A percentile compares a stretch with the other conserved stretches of the same genome.
Evolutionary conservation across 2,797 vertebrate species (phyloP).

Genomic region (Capromys pilorides): DNA sequence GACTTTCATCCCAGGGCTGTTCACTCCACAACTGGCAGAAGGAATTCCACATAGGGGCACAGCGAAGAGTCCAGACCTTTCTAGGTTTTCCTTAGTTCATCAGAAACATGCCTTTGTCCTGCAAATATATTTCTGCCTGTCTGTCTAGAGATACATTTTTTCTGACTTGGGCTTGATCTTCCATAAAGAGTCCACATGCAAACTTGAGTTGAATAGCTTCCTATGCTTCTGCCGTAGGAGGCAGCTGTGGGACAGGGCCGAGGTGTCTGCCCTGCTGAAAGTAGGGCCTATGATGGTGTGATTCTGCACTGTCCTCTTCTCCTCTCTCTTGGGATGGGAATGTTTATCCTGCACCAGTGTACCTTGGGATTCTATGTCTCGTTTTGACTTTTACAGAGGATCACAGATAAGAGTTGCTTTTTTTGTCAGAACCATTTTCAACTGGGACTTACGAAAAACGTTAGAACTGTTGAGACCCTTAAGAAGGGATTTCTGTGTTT

Average conservation of each 20-base stretch:
- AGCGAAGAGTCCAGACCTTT: not conserved
- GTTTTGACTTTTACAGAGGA: not conserved
- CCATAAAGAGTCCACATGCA: not conserved
- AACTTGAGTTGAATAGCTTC: not conserved
- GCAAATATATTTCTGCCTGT: too few relatives aligned
- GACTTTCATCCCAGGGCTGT: not conserved
- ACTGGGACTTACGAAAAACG: not conserved
- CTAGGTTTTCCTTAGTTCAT: not conserved
- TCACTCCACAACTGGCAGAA: not conserved
- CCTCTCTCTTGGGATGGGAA: not conserved
- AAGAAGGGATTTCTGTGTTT: not conserved
- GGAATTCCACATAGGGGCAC: not conserved
- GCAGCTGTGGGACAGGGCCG: not conserved
- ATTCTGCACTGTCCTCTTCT: not conserved
- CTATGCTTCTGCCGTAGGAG: not conserved
- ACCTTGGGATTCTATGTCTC: not conserved
- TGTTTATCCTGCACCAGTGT: not conserved
- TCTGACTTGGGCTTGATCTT: not conserved
- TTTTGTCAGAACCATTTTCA: not conserved
- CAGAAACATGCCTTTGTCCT: not conserved
- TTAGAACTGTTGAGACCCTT: not conserved
- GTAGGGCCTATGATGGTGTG: not conserved
- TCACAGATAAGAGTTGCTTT: not conserved
- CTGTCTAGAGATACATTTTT: not conserved
- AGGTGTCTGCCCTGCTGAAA: not conserved